Base-by-base conservation (phyloP, 2,113 vertebrate genomes). In the Chinchilla lanigera region DNA sequence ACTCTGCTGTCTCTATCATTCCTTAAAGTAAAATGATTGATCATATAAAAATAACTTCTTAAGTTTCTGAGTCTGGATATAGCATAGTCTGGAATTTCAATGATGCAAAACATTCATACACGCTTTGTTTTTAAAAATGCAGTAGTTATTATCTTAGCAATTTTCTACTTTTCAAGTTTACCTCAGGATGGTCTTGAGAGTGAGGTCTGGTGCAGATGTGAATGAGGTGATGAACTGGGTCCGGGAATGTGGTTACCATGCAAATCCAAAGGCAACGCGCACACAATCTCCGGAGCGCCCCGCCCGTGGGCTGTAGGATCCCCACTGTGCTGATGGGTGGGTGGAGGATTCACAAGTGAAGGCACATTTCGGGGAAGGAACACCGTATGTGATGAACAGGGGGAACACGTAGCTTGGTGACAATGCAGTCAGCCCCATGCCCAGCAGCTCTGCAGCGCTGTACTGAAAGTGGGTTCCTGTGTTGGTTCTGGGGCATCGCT, bases 151-250 rank as follows among this genome's bases (percentile, higher is more conserved):
- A 85, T n/a, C 54, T 95, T 24, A 94, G 44, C 54, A 65, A 61
- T 75, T 33, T 22, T 56, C 30, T 35, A 56, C 38, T 89, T 95
- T 93, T 85, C 47, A 93, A 84, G 52, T 88, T 95, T 58, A 78
- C 14, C 2, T n/a, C 47, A 71, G 8, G 44, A 65, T 65, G 86
- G 22, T 71, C 65, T 77, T 60, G 50, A 47, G 86, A 83, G 63
- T 52, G 30, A 60, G 52, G 20, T 71, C 35, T 3, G 16, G 63
- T 38, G 35, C 54, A 88, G 89, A 63, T n/a, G n/a, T n/a, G n/a
- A n/a, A n/a, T n/a, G n/a, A n/a, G n/a, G n/a, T n/a, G n/a, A n/a
- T n/a, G n/a, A n/a, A n/a, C n/a, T n/a, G n/a, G n/a, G n/a, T n/a
- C n/a, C 5, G n/a, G 22, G 22, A 47, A 33, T 28, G 33, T 0